Evolutionary conservation across 2,113 vertebrate genomes (phyloP).

Genomic region (Nicator chloris): DNA sequence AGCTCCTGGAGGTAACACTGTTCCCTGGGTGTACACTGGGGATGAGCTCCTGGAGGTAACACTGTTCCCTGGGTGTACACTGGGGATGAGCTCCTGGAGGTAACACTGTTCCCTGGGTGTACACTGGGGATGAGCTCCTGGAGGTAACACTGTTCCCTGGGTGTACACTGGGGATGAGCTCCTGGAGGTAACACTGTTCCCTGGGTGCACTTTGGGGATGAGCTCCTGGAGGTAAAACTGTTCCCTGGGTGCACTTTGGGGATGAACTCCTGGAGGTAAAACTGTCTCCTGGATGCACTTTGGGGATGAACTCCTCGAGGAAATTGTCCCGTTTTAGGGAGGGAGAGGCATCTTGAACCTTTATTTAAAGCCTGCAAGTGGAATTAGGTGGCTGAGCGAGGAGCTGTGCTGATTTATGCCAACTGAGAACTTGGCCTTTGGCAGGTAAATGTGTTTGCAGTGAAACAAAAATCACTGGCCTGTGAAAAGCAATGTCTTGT

Average conservation of each 20-base stretch:
- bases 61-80: not conserved
- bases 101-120: conserved; percentile 24
- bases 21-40: conserved; percentile 83
- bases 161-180: not conserved
- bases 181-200: not conserved
- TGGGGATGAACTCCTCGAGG: conserved; percentile 89
- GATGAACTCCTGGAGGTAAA: not conserved
- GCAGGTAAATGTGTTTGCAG: conserved; percentile 53
- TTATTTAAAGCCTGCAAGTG: conserved; percentile 11
- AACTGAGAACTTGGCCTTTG: conserved; percentile 48
- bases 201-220: not conserved
- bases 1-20: conserved; percentile 55
- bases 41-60: conserved; percentile 93
- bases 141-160: not conserved
- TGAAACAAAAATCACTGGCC: conserved; percentile 33
- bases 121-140: not conserved
- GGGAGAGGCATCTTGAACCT: not conserved
- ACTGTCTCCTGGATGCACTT: conserved; percentile 59
- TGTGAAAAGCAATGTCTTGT: conserved; percentile 56
- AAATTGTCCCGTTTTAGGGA: too few species aligned
- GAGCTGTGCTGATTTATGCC: conserved; percentile 31
- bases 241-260: not conserved
- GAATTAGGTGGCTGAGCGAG: conserved; percentile 7
- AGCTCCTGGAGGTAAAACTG: fast-evolving
- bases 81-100: not conserved